Base-by-base conservation (phyloP, 2,888 invertebrate genomes). In the Ormyrus thymus region DNA sequence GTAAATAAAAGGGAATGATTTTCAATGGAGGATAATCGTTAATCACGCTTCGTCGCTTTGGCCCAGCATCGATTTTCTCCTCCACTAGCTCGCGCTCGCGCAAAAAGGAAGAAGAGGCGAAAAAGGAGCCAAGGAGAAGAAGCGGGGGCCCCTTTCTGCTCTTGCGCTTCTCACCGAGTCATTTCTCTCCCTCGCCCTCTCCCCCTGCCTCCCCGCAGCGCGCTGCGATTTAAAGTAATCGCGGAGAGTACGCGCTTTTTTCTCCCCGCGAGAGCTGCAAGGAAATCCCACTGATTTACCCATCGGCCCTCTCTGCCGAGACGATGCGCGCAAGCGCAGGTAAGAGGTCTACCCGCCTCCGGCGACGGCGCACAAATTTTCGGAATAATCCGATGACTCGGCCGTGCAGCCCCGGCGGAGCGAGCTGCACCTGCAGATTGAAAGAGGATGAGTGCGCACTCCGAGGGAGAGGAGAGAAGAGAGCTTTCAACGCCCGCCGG, bases 231-330 rank as follows among this genome's bases (percentile, higher is more conserved):
- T 74, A 65, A 78, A 75, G 69, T 65, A 64, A 62, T 72, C 55
- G 76, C 55, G 70, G 45, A 66, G 55, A 68, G 71, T 65, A 74
- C 45, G 15, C 48, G 43, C 70, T 10, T 65, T 15, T 15, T 13
- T 50, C 61, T 61, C 61, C 43, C 61, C 3, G 45, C 58, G 61
- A 70, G 53, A 69, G 75, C 76, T 64, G 46, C 13, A 69, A 78
- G 74, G 64, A 58, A 85, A 82, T 80, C 81, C 79, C 75, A 65
- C 75, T 82, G 84, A 83, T 83, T 85, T 83, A 80, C 81, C 80
- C 83, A 80, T 62, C 69, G 61, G 45, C 46, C 59, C 43, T 59
- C 59, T 55, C n/a, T 55, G 78, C 74, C 64, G 74, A 78, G 74
- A 74, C 68, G 78, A 78, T 78, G 73, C 74, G 68, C 72, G 61